A percentile compares a stretch with the other conserved stretches of the same genome.
Conservation (phyloP, 2,797 vertebrate genomes). For the Phoxinus dragarum region DNA sequence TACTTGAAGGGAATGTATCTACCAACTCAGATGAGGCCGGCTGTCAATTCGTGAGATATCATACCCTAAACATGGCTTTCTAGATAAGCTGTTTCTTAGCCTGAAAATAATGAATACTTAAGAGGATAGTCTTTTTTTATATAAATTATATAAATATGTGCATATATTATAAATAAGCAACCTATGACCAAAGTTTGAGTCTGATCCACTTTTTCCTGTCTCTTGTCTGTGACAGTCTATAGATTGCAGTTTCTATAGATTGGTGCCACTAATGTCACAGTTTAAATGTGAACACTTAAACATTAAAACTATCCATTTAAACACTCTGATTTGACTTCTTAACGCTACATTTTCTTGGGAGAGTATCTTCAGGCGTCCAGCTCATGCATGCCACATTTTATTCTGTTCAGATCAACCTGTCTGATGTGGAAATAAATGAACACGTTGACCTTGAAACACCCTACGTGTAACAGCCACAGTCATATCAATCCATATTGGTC, state of each 20-base stretch:
- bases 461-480: background rate
- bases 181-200: background rate
- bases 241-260: background rate
- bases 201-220: background rate
- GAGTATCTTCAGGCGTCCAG: background rate
- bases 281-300: background rate
- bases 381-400: background rate
- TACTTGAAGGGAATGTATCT: background rate
- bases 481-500: constrained; percentile 15
- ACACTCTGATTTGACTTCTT: background rate
- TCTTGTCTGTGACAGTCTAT: background rate
- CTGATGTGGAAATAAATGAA: background rate
- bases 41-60: background rate
- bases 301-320: background rate
- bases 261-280: background rate
- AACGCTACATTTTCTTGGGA: background rate
- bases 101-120: constrained; percentile 9
- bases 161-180: background rate
- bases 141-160: background rate
- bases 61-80: background rate
- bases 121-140: background rate
- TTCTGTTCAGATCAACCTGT: background rate
- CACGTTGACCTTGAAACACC: constrained; percentile 18
- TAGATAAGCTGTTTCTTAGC: background rate
- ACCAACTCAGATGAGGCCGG: background rate